Evolutionary conservation across 2,888 invertebrate genomes (phyloP).

Genomic region (Penaeus monodon): DNA sequence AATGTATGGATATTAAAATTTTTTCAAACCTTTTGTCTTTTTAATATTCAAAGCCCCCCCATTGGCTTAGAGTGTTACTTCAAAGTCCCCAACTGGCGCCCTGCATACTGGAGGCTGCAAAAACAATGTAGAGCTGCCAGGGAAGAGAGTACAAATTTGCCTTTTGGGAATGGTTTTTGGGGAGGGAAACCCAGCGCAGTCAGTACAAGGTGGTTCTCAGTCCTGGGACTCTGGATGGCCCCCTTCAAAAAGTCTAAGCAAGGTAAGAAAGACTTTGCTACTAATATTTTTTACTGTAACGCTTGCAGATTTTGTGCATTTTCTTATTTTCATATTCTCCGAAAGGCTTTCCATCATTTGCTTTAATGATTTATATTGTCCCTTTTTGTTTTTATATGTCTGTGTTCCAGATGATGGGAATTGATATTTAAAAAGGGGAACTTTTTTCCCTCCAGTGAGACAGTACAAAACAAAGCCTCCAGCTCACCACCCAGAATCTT

Average conservation of each 20-base stretch:
- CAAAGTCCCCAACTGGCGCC: constrained; percentile 88
- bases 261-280: constrained; percentile 14
- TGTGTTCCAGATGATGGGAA: constrained; percentile 75
- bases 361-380: not conserved
- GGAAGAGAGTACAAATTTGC: constrained; percentile 78
- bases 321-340: not conserved
- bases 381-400: not conserved
- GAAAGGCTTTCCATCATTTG: not conserved
- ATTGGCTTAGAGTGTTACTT: constrained; percentile 77
- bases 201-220: not conserved
- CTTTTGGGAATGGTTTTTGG: constrained; percentile 72
- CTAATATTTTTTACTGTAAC: not conserved
- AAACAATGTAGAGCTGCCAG: constrained; percentile 89
- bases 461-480: constrained; percentile 14
- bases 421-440: constrained; percentile 88
- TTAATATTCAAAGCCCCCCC: too few relatives aligned
- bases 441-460: constrained; percentile 70
- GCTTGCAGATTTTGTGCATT: not conserved
- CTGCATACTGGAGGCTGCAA: constrained; percentile 83
- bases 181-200: constrained; percentile 34
- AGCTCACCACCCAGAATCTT: not conserved
- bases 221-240: constrained; percentile 8
- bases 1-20: too few relatives aligned
- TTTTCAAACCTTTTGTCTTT: too few relatives aligned
- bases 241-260: constrained; percentile 50